Evolutionary conservation across 2,113 vertebrate genomes (phyloP).

Genomic region (Eolophus roseicapilla): DNA sequence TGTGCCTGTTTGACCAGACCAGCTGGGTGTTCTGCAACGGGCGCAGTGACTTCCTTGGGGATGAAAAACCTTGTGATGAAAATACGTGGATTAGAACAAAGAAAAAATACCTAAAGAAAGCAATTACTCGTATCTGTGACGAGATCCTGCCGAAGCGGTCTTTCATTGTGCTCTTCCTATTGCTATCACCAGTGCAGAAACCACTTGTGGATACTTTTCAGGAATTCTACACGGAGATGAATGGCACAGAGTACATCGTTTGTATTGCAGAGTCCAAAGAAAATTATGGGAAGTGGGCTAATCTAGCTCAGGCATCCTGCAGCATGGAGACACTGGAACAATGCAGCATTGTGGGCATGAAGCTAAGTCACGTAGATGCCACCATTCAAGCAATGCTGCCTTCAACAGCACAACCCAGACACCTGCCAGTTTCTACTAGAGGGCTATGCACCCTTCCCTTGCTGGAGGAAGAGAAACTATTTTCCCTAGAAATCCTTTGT

Average conservation of each 20-base stretch:
- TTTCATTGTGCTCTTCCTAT: conserved; percentile 80
- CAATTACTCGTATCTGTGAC: conserved; percentile 78
- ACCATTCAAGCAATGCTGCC: conserved; percentile 71
- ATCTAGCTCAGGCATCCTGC: conserved; percentile 74
- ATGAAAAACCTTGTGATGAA: conserved; percentile 75
- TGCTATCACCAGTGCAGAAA: conserved; percentile 76
- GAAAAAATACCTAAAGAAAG: conserved; percentile 73
- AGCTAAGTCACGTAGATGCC: conserved; percentile 78
- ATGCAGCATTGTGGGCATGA: conserved; percentile 79
- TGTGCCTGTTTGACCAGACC: conserved; percentile 78
- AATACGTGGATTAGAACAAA: conserved; percentile 79
- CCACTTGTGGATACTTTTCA: conserved; percentile 79
- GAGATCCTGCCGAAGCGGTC: conserved; percentile 74
- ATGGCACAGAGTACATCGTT: conserved; percentile 77
- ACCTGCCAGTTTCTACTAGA: conserved; percentile 70
- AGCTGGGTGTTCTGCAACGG: conserved; percentile 90
- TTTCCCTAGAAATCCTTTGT: conserved; percentile 78
- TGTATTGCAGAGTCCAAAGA: conserved; percentile 78
- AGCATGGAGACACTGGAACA: conserved; percentile 61
- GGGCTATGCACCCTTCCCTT: conserved; percentile 71
- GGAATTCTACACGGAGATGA: conserved; percentile 82
- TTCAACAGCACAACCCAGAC: conserved; percentile 41
- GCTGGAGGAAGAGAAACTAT: conserved; percentile 74
- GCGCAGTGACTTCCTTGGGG: conserved; percentile 74
- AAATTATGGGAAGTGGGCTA: conserved; percentile 74